These are phyloP conservation scores for Macrobrachium rosenbergii DNA, from an alignment of 1,140 invertebrate genomes.

Conservation along the genomic window DNA sequence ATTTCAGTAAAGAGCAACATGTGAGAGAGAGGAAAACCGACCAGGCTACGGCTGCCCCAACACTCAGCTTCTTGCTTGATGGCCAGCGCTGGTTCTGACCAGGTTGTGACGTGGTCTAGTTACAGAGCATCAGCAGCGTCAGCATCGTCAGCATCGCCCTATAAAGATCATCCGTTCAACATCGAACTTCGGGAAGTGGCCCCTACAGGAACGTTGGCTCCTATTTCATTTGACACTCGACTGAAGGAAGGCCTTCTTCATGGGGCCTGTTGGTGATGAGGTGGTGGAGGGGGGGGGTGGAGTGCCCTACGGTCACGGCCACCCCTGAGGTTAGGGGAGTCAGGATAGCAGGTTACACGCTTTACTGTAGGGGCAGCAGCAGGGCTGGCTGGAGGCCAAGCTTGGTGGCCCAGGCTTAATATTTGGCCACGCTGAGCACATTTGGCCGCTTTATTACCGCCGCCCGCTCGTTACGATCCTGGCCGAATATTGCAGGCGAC, in stretches of 20 bases:
- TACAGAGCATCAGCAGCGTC: neutral
- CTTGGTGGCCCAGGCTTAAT: conserved; percentile 59
- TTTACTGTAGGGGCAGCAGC: conserved; percentile 23
- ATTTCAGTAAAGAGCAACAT: conserved; percentile 28
- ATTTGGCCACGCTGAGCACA: conserved; percentile 63
- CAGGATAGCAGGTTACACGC: conserved; percentile 32
- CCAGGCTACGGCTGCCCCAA: no score
- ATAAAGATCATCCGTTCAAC: neutral
- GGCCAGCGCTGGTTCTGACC: conserved; percentile 6
- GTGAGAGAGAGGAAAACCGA: neutral
- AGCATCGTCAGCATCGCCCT: neutral
- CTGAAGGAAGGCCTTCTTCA: no score
- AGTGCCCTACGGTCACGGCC: neutral
- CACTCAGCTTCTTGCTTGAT: neutral
- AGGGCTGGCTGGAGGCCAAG: conserved; percentile 53
- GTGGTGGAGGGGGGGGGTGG: neutral
- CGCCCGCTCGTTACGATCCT: conserved; percentile 54
- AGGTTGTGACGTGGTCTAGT: no score
- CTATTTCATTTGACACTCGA: neutral
- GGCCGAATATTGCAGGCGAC: conserved; percentile 59
- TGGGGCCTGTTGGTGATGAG: neutral
- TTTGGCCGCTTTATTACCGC: conserved; percentile 58
- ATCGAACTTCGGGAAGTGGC: neutral
- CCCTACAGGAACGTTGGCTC: neutral
- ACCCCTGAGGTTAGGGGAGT: neutral